phyloP scores from a whole-genome alignment of 2,888 invertebrate genomes.

The Protodeltote pygarga region DNA sequence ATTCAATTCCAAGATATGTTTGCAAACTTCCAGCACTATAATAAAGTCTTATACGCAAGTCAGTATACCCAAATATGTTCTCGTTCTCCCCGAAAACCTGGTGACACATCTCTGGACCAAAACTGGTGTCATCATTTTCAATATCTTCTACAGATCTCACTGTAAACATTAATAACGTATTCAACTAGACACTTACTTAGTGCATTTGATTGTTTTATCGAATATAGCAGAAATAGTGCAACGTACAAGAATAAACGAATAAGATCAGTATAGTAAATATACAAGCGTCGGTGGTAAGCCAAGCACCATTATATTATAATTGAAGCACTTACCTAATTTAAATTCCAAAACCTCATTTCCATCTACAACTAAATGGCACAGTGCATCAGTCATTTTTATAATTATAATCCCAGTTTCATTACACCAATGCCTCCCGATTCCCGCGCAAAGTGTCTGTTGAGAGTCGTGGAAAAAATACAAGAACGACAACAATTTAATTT shows the following conservation, averaged over 20 bases:
- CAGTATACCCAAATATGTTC: conserved; percentile 97
- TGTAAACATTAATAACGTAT: conserved; percentile 52
- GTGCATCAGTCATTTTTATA: conserved; percentile 77
- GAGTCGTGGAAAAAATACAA: conserved; percentile 5
- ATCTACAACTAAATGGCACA: conserved; percentile 84
- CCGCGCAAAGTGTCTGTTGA: conserved; percentile 56
- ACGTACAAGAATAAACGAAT: too few species aligned
- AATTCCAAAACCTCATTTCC: conserved; percentile 87
- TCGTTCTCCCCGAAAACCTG: conserved; percentile 97
- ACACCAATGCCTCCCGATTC: conserved; percentile 36
- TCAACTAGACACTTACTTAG: background rate
- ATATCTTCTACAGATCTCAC: conserved; percentile 89
- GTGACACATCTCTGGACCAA: conserved; percentile 95
- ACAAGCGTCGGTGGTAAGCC: too few species aligned
- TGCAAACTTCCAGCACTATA: conserved; percentile 94
- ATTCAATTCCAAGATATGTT: conserved; percentile 92
- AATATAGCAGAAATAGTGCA: too few species aligned
- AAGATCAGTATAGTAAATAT: too few species aligned
- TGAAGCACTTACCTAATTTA: conserved; percentile 76
- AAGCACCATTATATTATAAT: too few species aligned
- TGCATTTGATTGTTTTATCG: too few species aligned
- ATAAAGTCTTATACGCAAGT: conserved; percentile 91
- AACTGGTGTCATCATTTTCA: conserved; percentile 88
- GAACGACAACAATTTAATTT: background rate
- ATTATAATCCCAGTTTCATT: conserved; percentile 32